Conservation (phyloP, 2,113 vertebrate genomes). For the Rhinoderma darwinii region DNA sequence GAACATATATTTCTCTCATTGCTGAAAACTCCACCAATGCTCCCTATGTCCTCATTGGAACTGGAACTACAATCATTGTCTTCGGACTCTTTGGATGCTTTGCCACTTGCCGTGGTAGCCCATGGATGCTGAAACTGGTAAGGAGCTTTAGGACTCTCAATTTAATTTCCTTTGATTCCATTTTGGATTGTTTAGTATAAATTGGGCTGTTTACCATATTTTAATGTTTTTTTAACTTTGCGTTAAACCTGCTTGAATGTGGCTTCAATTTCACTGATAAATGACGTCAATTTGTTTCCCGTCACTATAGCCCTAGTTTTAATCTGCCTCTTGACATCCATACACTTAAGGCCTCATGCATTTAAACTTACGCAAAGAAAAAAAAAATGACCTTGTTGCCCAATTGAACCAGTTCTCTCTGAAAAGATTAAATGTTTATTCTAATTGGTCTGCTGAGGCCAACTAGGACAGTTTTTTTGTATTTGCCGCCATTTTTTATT, state of each 20-base stretch:
- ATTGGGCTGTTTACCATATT: background rate
- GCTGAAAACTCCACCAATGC: slow-evolving; percentile 98
- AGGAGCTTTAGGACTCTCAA: slow-evolving; percentile 60
- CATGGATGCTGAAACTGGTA: slow-evolving; percentile 99
- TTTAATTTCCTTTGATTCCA: background rate
- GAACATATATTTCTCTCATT: slow-evolving; percentile 96
- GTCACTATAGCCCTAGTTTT: too few relatives aligned
- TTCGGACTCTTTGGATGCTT: slow-evolving; percentile 98
- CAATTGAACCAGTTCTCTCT: too few relatives aligned
- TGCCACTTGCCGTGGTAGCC: slow-evolving; percentile 95
- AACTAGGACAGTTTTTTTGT: too few relatives aligned
- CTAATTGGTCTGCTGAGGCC: too few relatives aligned
- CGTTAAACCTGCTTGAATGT: background rate
- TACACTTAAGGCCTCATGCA: too few relatives aligned
- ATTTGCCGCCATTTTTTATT: too few relatives aligned
- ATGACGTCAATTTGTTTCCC: too few relatives aligned
- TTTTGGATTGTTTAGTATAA: background rate
- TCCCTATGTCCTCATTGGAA: slow-evolving; percentile 96
- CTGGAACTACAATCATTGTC: slow-evolving; percentile 94
- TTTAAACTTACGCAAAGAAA: too few relatives aligned
- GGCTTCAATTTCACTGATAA: background rate
- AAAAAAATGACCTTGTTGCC: too few relatives aligned
- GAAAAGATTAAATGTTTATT: too few relatives aligned
- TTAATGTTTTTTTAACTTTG: background rate
- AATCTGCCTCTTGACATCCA: too few relatives aligned